These are phyloP conservation scores for Lordiphosa mommai DNA, from an alignment of 1,140 invertebrate genomes.

Conservation along the genomic window DNA sequence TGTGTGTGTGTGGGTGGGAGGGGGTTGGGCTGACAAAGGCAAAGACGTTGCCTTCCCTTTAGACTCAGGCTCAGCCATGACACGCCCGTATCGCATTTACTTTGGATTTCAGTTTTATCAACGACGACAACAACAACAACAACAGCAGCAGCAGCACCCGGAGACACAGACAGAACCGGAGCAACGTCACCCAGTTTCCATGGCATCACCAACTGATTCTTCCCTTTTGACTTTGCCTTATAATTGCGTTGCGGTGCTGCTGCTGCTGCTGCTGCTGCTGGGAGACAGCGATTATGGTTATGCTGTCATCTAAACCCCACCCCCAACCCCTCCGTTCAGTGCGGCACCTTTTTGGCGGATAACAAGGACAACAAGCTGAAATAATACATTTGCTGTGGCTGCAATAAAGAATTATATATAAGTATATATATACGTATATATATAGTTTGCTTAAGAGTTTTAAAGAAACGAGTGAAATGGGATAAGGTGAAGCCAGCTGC, in stretches of 20 bases:
- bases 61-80: conserved; percentile 26
- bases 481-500: neutral
- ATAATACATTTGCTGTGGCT: conserved; percentile 9
- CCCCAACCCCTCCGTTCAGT: neutral
- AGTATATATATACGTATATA: neutral
- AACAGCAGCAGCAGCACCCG: too few relatives aligned
- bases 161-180: conserved; percentile 11
- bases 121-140: conserved; percentile 12
- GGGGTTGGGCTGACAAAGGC: conserved; percentile 24
- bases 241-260: conserved; percentile 45
- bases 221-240: conserved; percentile 15
- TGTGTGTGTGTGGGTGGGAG: neutral
- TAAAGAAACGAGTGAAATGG: too few relatives aligned
- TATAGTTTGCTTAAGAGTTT: neutral
- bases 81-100: conserved; percentile 67
- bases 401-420: conserved; percentile 17
- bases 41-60: conserved; percentile 23
- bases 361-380: conserved; percentile 5
- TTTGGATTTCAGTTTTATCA: conserved; percentile 66
- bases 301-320: neutral
- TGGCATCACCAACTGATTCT: conserved; percentile 35
- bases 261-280: neutral
- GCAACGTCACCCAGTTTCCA: conserved; percentile 72
- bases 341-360: neutral
- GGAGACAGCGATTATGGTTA: conserved; percentile 11